Base-by-base conservation (phyloP, 2,113 vertebrate species). In the Nematolebias whitei region DNA sequence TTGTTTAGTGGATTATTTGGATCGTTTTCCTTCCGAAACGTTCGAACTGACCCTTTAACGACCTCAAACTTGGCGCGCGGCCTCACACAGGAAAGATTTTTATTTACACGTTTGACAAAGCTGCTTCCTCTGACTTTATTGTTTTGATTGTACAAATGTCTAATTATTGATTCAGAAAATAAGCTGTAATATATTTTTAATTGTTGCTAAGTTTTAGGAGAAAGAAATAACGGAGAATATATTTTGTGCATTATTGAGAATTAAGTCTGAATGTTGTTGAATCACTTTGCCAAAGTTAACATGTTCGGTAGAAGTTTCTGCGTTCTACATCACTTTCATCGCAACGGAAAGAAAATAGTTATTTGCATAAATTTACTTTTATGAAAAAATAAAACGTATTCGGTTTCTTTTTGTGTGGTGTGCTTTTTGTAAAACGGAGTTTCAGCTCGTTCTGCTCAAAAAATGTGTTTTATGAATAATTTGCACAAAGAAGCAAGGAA, bases 91-190 rank as follows among this genome's bases (percentile, higher is more conserved):
- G 14, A n/a, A 49, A 24, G 26, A 8, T 5, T 38, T n/a, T 23
- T n/a, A 61, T 57, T 57, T 13, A 14, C 7, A 20, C 9, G 54
- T 22, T 55, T 45, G 43, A 50, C 44, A 51, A 74, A 64, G 64
- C 67, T 79, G 67, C 69, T 79, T 61, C n/a, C 68, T 19, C 68
- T 20, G 66, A 66, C 63, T 83, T 78, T 83, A 83, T 80, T 82
- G 58, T 63, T 70, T 12, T 47, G 52, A 53, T 48, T 81, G 71
- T 80, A 56, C 67, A 63, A 63, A 60, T 68, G 67, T 58, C 3
- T 55, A 61, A 59, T 39, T 39, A 41, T 75, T 65, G 5, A 62
- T 57, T 83, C 39, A 65, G 57, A 44, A 35, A 29, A 65, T 60
- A 10, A 59, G 51, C 53, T 67, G 44, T 78, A 52, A 78, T 75